A percentile compares a stretch with the other conserved stretches of the same genome.
These are phyloP conservation scores for Tetramorium bicarinatum DNA, from an alignment of 2,888 invertebrate genomes.

Conservation along the genomic window DNA sequence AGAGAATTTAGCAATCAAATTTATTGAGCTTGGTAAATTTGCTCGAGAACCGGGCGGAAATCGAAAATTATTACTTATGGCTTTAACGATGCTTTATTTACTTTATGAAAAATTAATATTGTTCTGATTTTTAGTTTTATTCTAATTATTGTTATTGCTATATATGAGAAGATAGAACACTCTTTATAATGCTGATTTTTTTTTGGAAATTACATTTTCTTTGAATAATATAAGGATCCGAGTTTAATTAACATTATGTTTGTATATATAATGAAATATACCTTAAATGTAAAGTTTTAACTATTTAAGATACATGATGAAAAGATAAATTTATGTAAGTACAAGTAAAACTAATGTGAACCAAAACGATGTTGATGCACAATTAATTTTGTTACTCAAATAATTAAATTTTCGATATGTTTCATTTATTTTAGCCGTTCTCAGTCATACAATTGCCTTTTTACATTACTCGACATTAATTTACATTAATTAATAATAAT, in stretches of 20 bases:
- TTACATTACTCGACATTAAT: neutral
- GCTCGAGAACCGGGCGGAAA: neutral
- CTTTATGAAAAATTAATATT: slow-evolving; percentile 4
- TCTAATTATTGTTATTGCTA: neutral
- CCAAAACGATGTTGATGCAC: neutral
- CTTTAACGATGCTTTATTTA: neutral
- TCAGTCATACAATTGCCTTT: neutral
- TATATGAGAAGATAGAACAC: neutral
- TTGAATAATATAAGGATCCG: neutral
- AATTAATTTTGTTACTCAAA: neutral
- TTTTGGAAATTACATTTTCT: neutral
- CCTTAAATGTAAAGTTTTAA: neutral
- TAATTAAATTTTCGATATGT: neutral
- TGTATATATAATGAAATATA: neutral
- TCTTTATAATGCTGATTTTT: neutral
- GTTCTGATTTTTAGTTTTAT: neutral
- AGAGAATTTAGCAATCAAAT: slow-evolving; percentile 21
- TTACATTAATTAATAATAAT: slow-evolving; percentile 1
- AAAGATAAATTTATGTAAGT: neutral
- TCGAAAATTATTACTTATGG: neutral
- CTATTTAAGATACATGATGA: neutral
- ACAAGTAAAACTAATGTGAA: neutral
- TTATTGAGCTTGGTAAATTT: slow-evolving; percentile 11
- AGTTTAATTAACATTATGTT: neutral
- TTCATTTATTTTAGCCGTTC: neutral